Conservation (phyloP, 2,113 vertebrate species). For the Gymnorhina tibicen region DNA sequence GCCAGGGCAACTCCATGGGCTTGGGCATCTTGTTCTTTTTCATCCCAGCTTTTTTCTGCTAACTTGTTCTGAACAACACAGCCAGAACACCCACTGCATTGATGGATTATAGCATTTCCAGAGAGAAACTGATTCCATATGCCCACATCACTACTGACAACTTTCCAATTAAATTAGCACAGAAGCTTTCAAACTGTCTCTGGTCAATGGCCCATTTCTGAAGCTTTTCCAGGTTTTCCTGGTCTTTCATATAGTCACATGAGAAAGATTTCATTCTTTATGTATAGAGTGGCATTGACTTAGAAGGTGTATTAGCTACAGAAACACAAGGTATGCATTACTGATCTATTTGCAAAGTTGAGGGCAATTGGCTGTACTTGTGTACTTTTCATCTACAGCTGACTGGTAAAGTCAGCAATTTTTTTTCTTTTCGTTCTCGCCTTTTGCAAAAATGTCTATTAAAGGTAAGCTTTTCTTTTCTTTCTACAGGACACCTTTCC, state of each 20-base stretch:
- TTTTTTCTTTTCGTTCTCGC: not conserved
- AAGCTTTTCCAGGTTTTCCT: not conserved
- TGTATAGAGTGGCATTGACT: not conserved
- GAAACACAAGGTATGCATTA: not conserved
- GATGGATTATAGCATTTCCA: not conserved
- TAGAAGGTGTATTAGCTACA: not conserved
- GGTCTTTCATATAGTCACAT: not conserved
- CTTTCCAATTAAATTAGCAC: not conserved
- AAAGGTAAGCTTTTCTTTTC: not conserved
- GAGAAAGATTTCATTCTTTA: not conserved
- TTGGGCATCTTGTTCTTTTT: not conserved
- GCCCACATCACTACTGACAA: not conserved
- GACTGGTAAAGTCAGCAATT: not conserved
- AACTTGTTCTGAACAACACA: not conserved
- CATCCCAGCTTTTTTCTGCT: not conserved
- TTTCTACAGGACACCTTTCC: not conserved
- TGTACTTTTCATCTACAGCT: not conserved
- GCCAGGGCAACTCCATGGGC: fast-evolving
- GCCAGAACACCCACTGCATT: not conserved
- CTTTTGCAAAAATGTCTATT: not conserved
- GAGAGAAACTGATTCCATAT: not conserved
- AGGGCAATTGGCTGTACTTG: not conserved
- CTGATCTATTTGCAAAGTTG: not conserved
- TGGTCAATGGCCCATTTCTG: not conserved
- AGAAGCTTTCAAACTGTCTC: not conserved